Conservation (phyloP, 2,888 invertebrate genomes). For the Mesoligia furuncula region DNA sequence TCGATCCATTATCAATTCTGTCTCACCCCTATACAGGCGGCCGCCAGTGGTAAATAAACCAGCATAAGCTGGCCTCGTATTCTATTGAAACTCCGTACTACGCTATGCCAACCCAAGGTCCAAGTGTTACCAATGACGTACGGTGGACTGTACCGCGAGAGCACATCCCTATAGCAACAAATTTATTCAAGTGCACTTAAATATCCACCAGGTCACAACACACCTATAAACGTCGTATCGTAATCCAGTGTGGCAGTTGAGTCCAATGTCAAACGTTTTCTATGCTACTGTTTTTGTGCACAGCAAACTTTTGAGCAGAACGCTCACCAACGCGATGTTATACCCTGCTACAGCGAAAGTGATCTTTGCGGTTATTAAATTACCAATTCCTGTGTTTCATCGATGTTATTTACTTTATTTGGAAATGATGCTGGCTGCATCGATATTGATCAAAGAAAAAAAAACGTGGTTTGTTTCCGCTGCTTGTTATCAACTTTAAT, state of each 20-base stretch:
- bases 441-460: constrained; percentile 26
- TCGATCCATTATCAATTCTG: constrained; percentile 65
- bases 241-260: not conserved
- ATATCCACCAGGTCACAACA: not conserved
- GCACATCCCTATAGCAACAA: not conserved
- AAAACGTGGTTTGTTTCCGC: constrained; percentile 36
- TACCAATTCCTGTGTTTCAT: constrained; percentile 15
- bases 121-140: not conserved
- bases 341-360: constrained; percentile 38
- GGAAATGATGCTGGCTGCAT: not conserved
- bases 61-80: not conserved
- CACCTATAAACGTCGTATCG: not conserved
- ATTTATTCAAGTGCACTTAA: constrained; percentile 3
- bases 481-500: constrained; percentile 51
- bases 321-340: constrained; percentile 1
- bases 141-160: constrained; percentile 12
- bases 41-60: not conserved
- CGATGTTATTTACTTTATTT: constrained; percentile 12
- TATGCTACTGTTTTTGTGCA: constrained; percentile 4
- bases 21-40: constrained; percentile 27
- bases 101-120: not conserved
- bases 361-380: constrained; percentile 17
- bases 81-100: not conserved
- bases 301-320: constrained; percentile 20
- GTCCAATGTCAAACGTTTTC: constrained; percentile 22